These are phyloP conservation scores for Pyxicephalus adspersus DNA, from an alignment of 2,113 vertebrate genomes.

Conservation along the genomic window DNA sequence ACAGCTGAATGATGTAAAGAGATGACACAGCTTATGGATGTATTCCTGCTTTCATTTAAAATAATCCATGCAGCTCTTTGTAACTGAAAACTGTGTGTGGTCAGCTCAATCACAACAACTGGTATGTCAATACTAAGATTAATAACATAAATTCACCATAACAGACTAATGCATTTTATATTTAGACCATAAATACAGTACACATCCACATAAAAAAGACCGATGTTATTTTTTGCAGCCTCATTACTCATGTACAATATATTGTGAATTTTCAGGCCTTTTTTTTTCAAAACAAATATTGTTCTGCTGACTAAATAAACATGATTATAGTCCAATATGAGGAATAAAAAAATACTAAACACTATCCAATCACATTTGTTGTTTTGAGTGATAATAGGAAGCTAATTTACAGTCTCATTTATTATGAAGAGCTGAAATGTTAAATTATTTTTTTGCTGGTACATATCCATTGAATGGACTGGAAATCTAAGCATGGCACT, in stretches of 20 bases:
- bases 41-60: conserved; percentile 33
- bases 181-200: background rate
- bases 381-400: too few relatives aligned
- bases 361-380: too few relatives aligned
- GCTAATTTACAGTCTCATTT: too few relatives aligned
- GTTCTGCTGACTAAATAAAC: too few relatives aligned
- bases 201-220: background rate
- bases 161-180: conserved; percentile 13
- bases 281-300: too few relatives aligned
- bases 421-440: too few relatives aligned
- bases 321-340: too few relatives aligned
- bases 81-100: conserved; percentile 48
- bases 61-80: conserved; percentile 42
- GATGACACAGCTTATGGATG: conserved; percentile 42
- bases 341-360: too few relatives aligned
- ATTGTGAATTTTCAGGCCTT: too few relatives aligned
- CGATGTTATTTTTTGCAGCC: background rate
- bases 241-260: background rate
- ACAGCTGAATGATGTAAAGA: conserved; percentile 33
- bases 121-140: conserved; percentile 28
- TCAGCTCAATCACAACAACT: conserved; percentile 39
- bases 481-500: too few relatives aligned
- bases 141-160: conserved; percentile 16
- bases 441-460: too few relatives aligned
- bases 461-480: too few relatives aligned